These are phyloP conservation scores for Gastrophryne carolinensis DNA, from an alignment of 2,797 vertebrate species.

Conservation along the genomic window DNA sequence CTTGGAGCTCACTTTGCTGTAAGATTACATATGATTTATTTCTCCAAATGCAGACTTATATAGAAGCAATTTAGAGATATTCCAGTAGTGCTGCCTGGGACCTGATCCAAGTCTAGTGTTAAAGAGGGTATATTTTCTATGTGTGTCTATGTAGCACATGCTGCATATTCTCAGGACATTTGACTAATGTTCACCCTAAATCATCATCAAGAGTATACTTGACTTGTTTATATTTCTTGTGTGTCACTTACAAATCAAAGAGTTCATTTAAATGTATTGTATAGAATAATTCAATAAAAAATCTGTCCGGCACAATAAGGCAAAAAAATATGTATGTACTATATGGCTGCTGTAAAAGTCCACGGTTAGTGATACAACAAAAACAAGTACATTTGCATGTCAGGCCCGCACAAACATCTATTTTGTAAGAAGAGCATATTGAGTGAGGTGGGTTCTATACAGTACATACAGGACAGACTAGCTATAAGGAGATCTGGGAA, in stretches of 20 bases:
- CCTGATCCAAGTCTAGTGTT: not conserved
- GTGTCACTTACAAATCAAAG: not conserved
- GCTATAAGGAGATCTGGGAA: too few species aligned
- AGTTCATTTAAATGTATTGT: not conserved
- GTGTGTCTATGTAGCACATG: not conserved
- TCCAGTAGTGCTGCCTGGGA: not conserved
- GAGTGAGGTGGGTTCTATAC: too few species aligned
- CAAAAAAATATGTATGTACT: too few species aligned
- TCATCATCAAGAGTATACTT: not conserved
- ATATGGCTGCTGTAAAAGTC: too few species aligned
- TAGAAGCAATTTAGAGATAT: conserved; percentile 16
- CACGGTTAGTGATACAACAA: too few species aligned
- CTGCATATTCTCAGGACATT: not conserved
- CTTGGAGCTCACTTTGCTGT: not conserved
- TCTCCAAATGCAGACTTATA: not conserved
- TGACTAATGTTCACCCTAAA: not conserved
- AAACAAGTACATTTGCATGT: too few species aligned
- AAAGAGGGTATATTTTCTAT: not conserved
- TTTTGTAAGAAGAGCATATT: too few species aligned
- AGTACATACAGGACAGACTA: too few species aligned
- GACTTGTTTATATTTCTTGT: not conserved
- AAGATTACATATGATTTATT: not conserved
- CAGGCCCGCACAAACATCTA: too few species aligned
- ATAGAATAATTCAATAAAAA: not conserved
- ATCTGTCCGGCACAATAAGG: too few species aligned